Evolutionary conservation across 2,113 vertebrate species (phyloP).

Genomic region (Sebastes fasciatus): DNA sequence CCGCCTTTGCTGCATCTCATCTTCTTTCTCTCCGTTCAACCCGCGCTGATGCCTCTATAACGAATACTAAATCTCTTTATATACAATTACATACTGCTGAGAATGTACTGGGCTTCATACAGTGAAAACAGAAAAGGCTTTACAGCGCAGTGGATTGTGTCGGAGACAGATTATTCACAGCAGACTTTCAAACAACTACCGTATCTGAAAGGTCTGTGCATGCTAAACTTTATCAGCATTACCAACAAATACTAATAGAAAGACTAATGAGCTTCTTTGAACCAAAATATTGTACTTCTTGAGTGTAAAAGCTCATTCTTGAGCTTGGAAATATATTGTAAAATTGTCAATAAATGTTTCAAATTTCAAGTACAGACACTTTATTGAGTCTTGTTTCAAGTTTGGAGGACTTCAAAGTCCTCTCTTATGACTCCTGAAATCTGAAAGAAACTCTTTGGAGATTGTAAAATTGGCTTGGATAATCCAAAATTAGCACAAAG

Average conservation of each 20-base stretch:
- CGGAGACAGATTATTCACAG: not conserved
- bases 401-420: not conserved
- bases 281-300: not conserved
- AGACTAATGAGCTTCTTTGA: not conserved
- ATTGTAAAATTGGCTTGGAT: slow-evolving; percentile 1
- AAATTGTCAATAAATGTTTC: not conserved
- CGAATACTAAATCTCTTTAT: slow-evolving; percentile 29
- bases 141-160: not conserved
- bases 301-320: not conserved
- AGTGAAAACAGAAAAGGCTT: slow-evolving; percentile 5
- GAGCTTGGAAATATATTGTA: not conserved
- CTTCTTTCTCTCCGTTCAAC: slow-evolving; percentile 8
- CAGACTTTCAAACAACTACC: not conserved
- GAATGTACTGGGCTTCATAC: slow-evolving; percentile 14
- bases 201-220: not conserved
- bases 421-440: not conserved
- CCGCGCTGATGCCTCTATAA: slow-evolving; percentile 4
- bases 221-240: not conserved
- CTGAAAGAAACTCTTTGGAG: not conserved
- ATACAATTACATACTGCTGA: slow-evolving; percentile 12
- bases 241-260: not conserved
- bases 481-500: slow-evolving; percentile 31
- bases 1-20: slow-evolving; percentile 30
- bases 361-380: not conserved
- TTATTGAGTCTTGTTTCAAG: not conserved